phyloP scores from a whole-genome alignment of 2,888 invertebrate species.

The Eilema sororculum region DNA sequence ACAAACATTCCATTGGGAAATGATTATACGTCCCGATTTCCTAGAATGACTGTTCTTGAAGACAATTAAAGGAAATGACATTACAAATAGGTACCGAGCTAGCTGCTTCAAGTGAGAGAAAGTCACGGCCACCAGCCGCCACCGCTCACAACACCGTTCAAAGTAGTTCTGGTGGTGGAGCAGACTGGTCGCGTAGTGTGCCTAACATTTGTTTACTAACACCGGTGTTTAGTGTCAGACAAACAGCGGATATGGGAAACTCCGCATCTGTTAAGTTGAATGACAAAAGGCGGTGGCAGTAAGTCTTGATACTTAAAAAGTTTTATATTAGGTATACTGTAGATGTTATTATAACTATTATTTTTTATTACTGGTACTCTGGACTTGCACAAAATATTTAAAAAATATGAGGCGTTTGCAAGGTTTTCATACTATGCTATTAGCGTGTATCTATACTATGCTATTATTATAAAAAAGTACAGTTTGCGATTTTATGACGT shows the following conservation, averaged over 20 bases:
- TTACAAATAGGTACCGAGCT: slow-evolving; percentile 33
- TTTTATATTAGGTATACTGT: not conserved
- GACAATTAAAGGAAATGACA: slow-evolving; percentile 61
- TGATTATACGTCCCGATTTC: slow-evolving; percentile 29
- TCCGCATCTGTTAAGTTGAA: slow-evolving; percentile 79
- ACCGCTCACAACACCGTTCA: slow-evolving; percentile 49
- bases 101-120: slow-evolving; percentile 65
- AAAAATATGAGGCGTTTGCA: too few species aligned
- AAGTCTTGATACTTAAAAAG: slow-evolving; percentile 55
- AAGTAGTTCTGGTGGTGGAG: slow-evolving; percentile 61
- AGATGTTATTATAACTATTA: too few species aligned
- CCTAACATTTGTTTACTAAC: slow-evolving; percentile 41
- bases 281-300: slow-evolving; percentile 82
- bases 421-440: too few species aligned
- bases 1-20: not conserved
- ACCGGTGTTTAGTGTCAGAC: slow-evolving; percentile 44
- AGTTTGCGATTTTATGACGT: too few species aligned
- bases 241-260: slow-evolving; percentile 72
- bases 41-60: slow-evolving; percentile 16
- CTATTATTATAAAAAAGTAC: too few species aligned
- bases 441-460: too few species aligned
- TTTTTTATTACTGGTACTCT: too few species aligned
- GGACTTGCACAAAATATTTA: not conserved
- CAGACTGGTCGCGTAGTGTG: slow-evolving; percentile 63
- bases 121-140: slow-evolving; percentile 77